Conservation (phyloP, 1,140 invertebrate species). For the Spodoptera litura region DNA sequence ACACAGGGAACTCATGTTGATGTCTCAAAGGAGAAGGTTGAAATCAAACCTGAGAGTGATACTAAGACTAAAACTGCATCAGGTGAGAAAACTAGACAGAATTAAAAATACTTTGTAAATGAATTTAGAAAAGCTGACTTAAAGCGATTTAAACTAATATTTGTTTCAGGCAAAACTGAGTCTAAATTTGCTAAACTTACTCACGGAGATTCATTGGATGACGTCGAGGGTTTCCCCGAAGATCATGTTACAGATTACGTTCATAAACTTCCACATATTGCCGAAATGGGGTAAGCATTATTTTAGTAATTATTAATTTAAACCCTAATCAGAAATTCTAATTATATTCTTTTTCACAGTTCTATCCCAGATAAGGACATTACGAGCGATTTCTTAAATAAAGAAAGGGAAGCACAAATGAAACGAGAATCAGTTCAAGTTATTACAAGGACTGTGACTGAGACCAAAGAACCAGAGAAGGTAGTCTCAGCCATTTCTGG, state of each 20-base stretch:
- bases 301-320: neutral
- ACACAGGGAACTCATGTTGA: slow-evolving; percentile 78
- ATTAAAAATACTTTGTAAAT: too few relatives aligned
- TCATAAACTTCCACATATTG: slow-evolving; percentile 82
- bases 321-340: neutral
- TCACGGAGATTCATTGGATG: slow-evolving; percentile 84
- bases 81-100: slow-evolving; percentile 50
- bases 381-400: slow-evolving; percentile 68
- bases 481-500: slow-evolving; percentile 51
- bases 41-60: slow-evolving; percentile 65
- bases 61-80: slow-evolving; percentile 56
- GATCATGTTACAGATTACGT: slow-evolving; percentile 81
- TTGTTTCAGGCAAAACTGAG: slow-evolving; percentile 66
- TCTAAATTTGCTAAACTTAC: slow-evolving; percentile 72
- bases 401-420: slow-evolving; percentile 75
- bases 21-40: slow-evolving; percentile 67
- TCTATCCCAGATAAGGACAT: slow-evolving; percentile 64
- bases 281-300: slow-evolving; percentile 77
- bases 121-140: too few relatives aligned
- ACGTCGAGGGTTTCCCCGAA: slow-evolving; percentile 84
- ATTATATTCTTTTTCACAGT: slow-evolving; percentile 53
- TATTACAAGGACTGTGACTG: slow-evolving; percentile 13
- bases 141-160: neutral
- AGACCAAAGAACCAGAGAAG: slow-evolving; percentile 47
- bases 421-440: slow-evolving; percentile 65